These are phyloP conservation scores for Silurus glanis DNA, from an alignment of 2,113 vertebrate species.

Conservation along the genomic window DNA sequence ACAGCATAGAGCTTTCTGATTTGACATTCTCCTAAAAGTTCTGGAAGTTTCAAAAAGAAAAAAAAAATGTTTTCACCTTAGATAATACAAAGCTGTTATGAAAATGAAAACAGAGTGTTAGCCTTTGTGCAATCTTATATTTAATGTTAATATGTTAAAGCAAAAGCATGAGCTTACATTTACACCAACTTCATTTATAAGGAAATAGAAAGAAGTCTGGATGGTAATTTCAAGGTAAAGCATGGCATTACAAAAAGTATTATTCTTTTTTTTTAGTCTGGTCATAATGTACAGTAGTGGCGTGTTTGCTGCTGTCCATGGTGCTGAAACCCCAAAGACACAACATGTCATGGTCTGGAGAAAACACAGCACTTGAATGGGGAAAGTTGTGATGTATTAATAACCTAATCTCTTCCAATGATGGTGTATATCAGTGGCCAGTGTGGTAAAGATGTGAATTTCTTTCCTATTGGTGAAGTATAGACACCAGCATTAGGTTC, in stretches of 20 bases:
- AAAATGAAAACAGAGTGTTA: background rate
- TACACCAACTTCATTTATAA: background rate
- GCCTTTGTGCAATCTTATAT: background rate
- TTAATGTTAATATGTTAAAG: background rate
- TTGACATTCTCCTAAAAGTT: background rate
- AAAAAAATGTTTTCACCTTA: background rate
- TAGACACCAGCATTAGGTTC: background rate
- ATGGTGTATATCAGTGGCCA: background rate
- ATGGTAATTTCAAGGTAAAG: background rate
- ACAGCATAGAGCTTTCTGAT: background rate
- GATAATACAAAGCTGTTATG: background rate
- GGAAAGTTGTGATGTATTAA: background rate
- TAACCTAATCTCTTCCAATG: background rate
- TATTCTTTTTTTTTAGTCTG: background rate
- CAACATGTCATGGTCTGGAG: slow-evolving; percentile 4
- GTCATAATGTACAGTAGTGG: background rate
- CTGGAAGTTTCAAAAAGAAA: background rate
- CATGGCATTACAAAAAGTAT: background rate
- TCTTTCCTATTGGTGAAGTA: background rate
- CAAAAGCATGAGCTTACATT: background rate
- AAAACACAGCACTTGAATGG: background rate
- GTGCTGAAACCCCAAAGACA: slow-evolving; percentile 37
- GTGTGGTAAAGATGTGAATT: background rate
- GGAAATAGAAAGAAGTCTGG: background rate
- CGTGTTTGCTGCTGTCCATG: slow-evolving; percentile 18